Percentiles rank a stretch among this genome's conserved stretches.
Evolutionary conservation across 2,888 invertebrate species (phyloP).

Genomic region (Lasioglossum lativentre): DNA sequence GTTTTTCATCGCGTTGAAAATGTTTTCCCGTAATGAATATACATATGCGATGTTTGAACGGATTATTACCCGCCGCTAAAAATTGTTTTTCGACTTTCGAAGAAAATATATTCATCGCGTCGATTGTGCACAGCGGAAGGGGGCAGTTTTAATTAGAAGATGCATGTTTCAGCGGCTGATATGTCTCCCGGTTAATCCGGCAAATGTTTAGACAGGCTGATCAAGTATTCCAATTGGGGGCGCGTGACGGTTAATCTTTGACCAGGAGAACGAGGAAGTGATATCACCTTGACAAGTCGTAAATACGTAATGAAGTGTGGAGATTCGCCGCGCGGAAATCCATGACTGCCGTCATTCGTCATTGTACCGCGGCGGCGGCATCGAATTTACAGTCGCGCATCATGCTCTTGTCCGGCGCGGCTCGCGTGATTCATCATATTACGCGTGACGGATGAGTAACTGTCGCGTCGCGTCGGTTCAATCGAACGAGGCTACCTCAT

Average conservation of each 20-base stretch:
- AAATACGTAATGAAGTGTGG: conserved; percentile 79
- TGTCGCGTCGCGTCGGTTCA: conserved; percentile 39
- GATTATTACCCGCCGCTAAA: too few species aligned
- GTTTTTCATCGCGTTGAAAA: background rate
- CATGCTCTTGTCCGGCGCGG: conserved; percentile 47
- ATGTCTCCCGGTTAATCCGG: conserved; percentile 30
- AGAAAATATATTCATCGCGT: background rate
- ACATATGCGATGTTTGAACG: too few species aligned
- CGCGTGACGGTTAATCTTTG: conserved; percentile 51
- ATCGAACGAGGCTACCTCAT: conserved; percentile 34
- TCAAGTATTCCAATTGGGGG: conserved; percentile 68
- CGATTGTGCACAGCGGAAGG: background rate
- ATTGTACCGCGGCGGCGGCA: conserved; percentile 58
- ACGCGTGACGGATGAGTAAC: conserved; percentile 62
- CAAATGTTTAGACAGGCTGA: conserved; percentile 52
- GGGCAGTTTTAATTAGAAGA: background rate
- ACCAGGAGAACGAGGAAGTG: conserved; percentile 71
- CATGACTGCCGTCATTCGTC: conserved; percentile 67
- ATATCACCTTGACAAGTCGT: conserved; percentile 77
- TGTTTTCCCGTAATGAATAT: background rate
- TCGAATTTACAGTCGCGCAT: conserved; percentile 68
- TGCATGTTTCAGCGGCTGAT: conserved; percentile 30
- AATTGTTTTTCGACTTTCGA: background rate
- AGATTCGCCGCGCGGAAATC: conserved; percentile 62
- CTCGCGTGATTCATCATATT: conserved; percentile 69